phyloP scores from a whole-genome alignment of 2,888 invertebrate genomes.

The Crossocerus cetratus region DNA sequence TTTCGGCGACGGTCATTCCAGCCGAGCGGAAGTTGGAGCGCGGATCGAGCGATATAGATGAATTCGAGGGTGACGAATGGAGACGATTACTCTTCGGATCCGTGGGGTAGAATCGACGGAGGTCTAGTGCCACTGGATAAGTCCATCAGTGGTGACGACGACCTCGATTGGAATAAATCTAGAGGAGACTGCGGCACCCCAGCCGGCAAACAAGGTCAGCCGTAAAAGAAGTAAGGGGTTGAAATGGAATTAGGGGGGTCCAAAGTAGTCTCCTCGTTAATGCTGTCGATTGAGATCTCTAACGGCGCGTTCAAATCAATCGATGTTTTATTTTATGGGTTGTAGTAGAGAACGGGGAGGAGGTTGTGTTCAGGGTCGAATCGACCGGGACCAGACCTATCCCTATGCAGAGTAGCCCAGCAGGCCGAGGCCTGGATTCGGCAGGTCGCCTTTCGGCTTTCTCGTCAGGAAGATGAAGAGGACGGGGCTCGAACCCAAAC shows the following conservation, averaged over 20 bases:
- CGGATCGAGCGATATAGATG: not conserved
- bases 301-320: too few species aligned
- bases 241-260: not conserved
- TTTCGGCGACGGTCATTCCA: too few species aligned
- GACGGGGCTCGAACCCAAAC: constrained; percentile 1
- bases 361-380: constrained; percentile 56
- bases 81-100: not conserved
- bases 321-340: too few species aligned
- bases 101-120: not conserved
- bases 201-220: not conserved
- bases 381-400: constrained; percentile 47
- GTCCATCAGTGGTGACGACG: too few species aligned
- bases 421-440: not conserved
- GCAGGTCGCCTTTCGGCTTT: constrained; percentile 25
- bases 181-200: not conserved
- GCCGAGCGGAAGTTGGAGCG: not conserved
- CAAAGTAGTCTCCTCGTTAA: not conserved
- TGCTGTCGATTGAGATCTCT: not conserved
- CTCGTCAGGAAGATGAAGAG: constrained; percentile 1
- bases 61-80: not conserved
- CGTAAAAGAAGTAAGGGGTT: not conserved
- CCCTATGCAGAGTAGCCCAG: constrained; percentile 39
- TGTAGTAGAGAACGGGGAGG: constrained; percentile 37
- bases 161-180: not conserved
- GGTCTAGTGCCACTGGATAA: too few species aligned